These are phyloP conservation scores for Nasua narica DNA, from an alignment of 2,797 vertebrate genomes.

Conservation along the genomic window DNA sequence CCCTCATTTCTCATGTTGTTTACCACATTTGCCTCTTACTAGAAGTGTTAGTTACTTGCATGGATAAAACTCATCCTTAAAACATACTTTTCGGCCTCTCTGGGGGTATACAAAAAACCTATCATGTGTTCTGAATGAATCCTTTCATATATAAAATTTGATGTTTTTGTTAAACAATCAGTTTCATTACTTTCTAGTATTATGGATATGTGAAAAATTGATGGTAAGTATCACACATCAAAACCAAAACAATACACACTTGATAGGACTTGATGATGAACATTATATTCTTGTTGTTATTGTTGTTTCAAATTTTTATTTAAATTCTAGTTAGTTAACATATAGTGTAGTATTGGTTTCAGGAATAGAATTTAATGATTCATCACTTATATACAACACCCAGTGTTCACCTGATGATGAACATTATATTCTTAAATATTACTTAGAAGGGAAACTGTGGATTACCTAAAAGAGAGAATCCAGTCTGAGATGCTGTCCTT, in stretches of 20 bases:
- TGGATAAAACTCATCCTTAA: background rate
- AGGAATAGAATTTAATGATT: background rate
- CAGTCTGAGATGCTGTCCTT: background rate
- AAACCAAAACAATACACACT: background rate
- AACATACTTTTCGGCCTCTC: background rate
- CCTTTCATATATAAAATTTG: background rate
- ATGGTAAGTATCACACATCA: background rate
- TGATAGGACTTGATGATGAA: background rate
- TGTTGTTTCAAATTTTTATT: background rate
- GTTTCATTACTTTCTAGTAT: constrained; percentile 1
- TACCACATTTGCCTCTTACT: background rate
- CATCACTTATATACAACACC: background rate
- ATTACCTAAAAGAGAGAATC: background rate
- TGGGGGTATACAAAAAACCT: background rate
- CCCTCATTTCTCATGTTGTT: background rate
- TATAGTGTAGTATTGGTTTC: background rate
- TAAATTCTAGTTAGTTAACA: background rate
- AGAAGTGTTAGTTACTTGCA: background rate
- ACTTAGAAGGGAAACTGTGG: background rate
- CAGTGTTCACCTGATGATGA: background rate
- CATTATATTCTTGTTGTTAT: background rate
- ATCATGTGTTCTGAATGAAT: background rate
- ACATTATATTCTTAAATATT: background rate
- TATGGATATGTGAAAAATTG: constrained; percentile 13
- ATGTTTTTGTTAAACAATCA: background rate